Evolutionary conservation across 2,888 invertebrate genomes (phyloP).

Genomic region (Sesia bembeciformis): DNA sequence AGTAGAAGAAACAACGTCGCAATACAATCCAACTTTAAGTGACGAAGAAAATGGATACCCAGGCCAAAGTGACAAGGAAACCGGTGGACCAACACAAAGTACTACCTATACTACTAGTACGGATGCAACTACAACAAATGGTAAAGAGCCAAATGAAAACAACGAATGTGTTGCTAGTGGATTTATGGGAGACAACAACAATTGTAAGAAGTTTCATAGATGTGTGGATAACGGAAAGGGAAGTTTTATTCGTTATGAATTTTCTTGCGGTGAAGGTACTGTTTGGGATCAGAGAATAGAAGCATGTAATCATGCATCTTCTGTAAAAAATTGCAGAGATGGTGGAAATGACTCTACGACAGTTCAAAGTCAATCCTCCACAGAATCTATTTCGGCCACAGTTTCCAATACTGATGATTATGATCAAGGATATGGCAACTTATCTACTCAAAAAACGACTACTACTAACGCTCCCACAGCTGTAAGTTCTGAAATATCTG

Average conservation of each 20-base stretch:
- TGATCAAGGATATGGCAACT: not conserved
- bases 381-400: conserved; percentile 1
- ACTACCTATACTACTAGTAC: conserved; percentile 11
- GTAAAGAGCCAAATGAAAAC: conserved; percentile 42
- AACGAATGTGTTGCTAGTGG: conserved; percentile 68
- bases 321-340: conserved; percentile 5
- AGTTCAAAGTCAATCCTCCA: not conserved
- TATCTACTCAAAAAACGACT: not conserved
- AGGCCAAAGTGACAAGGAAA: conserved; percentile 5
- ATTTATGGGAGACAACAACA: conserved; percentile 77
- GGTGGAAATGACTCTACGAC: not conserved
- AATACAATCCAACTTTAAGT: conserved; percentile 6
- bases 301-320: conserved; percentile 72
- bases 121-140: conserved; percentile 8
- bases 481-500: not conserved
- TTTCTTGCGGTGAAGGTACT: conserved; percentile 81
- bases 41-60: conserved; percentile 11
- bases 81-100: conserved; percentile 6
- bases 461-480: conserved; percentile 1
- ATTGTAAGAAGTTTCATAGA: conserved; percentile 83
- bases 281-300: conserved; percentile 79
- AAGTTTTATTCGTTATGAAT: conserved; percentile 78
- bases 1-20: not conserved
- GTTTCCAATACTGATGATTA: not conserved
- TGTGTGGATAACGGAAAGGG: conserved; percentile 78